A percentile compares a stretch with the other conserved stretches of the same genome.
Conservation (phyloP, 2,888 invertebrate species). For the Pollenia labialis region DNA sequence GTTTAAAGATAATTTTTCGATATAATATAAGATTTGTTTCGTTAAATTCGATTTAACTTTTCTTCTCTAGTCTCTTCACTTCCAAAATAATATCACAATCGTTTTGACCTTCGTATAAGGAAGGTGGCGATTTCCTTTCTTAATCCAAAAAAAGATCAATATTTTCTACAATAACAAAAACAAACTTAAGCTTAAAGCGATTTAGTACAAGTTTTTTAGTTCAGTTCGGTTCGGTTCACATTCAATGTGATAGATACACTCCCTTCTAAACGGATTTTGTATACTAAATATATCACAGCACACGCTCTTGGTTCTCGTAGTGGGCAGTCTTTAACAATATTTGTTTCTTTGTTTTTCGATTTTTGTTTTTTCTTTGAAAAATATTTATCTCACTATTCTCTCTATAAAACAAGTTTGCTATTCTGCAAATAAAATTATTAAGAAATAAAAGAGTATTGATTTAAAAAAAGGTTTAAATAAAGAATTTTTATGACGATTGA, state of each 20-base stretch:
- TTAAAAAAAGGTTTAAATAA: background rate
- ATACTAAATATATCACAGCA: constrained; percentile 69
- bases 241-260: constrained; percentile 29
- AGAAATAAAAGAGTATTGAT: constrained; percentile 68
- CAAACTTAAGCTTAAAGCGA: constrained; percentile 39
- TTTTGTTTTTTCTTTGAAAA: constrained; percentile 48
- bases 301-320: constrained; percentile 54
- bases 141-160: constrained; percentile 49
- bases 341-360: constrained; percentile 16
- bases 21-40: constrained; percentile 3
- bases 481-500: constrained; percentile 18
- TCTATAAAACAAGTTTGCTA: constrained; percentile 62
- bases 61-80: constrained; percentile 16
- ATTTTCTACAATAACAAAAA: constrained; percentile 46
- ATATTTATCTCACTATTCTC: constrained; percentile 54
- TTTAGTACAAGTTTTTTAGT: constrained; percentile 29
- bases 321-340: constrained; percentile 53
- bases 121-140: constrained; percentile 31
- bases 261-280: constrained; percentile 31
- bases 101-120: constrained; percentile 29
- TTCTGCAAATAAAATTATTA: constrained; percentile 76
- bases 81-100: constrained; percentile 63
- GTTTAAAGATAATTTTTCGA: constrained; percentile 19
- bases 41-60: constrained; percentile 20
- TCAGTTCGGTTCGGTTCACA: constrained; percentile 43